phyloP scores from a whole-genome alignment of 1,140 invertebrate species.

The Macrosteles quadrilineatus region DNA sequence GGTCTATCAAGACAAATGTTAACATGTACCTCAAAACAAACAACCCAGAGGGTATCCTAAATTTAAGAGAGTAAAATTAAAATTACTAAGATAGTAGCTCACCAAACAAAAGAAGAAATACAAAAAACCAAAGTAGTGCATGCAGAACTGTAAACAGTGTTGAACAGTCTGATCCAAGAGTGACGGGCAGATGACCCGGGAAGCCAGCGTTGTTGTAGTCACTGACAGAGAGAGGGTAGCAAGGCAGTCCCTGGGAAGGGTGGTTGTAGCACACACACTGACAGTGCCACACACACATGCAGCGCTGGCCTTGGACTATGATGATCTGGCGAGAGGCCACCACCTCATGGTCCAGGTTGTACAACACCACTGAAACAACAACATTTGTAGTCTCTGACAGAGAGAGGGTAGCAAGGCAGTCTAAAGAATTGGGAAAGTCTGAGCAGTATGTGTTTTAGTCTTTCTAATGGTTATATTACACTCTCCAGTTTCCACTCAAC shows the following conservation, averaged over 20 bases:
- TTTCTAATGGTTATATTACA: no score
- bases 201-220: conserved; percentile 54
- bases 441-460: no score
- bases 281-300: conserved; percentile 54
- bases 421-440: no score
- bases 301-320: conserved; percentile 50
- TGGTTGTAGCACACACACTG: conserved; percentile 49
- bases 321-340: conserved; percentile 50
- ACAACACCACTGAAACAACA: conserved; percentile 36
- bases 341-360: conserved; percentile 49
- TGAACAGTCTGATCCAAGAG: neutral
- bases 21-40: no score
- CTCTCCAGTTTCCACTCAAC: no score
- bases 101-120: conserved; percentile 1
- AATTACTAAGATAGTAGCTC: no score
- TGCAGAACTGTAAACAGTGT: conserved; percentile 2
- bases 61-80: no score
- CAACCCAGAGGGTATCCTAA: no score
- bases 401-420: no score
- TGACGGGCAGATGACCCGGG: conserved; percentile 49
- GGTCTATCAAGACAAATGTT: no score
- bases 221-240: conserved; percentile 47
- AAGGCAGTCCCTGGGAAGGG: conserved; percentile 44
- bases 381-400: no score
- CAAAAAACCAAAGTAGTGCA: neutral